Percentiles rank a stretch among this genome's conserved stretches.
phyloP scores from a whole-genome alignment of 2,888 invertebrate genomes.

The Rotaria macrura region DNA sequence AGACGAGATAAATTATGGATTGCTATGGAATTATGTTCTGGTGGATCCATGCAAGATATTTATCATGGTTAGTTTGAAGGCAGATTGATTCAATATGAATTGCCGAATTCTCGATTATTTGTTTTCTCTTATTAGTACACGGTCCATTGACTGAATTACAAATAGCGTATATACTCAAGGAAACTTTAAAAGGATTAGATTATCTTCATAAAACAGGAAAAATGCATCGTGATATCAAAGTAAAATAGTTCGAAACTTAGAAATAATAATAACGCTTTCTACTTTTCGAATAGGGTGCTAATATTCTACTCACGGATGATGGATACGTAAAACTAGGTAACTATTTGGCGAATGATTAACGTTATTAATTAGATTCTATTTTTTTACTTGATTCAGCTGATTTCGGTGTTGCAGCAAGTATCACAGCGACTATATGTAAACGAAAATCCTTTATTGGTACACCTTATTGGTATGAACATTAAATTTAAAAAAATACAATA shows the following conservation, averaged over 20 bases:
- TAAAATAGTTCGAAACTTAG: neutral
- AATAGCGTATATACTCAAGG: constrained; percentile 93
- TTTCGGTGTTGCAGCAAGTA: constrained; percentile 98
- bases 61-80: constrained; percentile 65
- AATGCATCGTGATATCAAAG: constrained; percentile 74
- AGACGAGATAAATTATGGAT: constrained; percentile 91
- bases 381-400: constrained; percentile 59
- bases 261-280: constrained; percentile 24
- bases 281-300: constrained; percentile 64
- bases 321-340: constrained; percentile 77
- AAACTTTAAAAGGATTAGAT: constrained; percentile 82
- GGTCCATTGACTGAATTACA: constrained; percentile 86
- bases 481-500: neutral
- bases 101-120: constrained; percentile 30
- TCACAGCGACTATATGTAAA: constrained; percentile 94
- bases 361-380: neutral
- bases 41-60: constrained; percentile 93
- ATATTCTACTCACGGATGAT: constrained; percentile 83
- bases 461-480: constrained; percentile 76
- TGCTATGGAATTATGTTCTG: constrained; percentile 99
- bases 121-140: constrained; percentile 60
- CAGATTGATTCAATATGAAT: constrained; percentile 35
- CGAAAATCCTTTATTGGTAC: constrained; percentile 91
- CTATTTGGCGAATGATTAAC: constrained; percentile 42
- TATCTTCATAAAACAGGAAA: constrained; percentile 92